Evolutionary conservation across 2,113 vertebrate species (phyloP), one percentile per base, ranked within the genome.

Genomic region (Stegastes partitus): DNA sequence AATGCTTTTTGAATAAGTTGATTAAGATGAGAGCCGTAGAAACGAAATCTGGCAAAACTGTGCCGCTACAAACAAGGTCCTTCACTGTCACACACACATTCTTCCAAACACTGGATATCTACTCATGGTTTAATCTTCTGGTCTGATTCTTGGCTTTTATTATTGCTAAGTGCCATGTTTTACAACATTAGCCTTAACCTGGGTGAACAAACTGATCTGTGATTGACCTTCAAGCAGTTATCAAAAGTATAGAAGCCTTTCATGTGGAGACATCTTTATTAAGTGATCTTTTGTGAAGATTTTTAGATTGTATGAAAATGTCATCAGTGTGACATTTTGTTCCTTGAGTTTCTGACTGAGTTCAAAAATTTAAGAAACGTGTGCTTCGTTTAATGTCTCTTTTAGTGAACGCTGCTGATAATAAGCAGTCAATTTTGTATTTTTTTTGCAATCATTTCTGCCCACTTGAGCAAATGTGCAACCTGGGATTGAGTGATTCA

Each of bases 1-100:
- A 69, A 57, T 45, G 45, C 25, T n/a, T 79, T 79, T 51, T 73
- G 53, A 73, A 70, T 57, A 70, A 70, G 61, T 31, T 64, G 31
- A 26, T 74, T 57, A 72, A 65, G 63, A 56, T 37, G 65, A 78
- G 19, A 7, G 8, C 45, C 6, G 25, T 9, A 34, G 68, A 64
- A 49, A 66, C 28, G 1, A 63, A 63, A 53, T 58, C 45, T 49
- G 16, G 15, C 22, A 42, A 45, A 76, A 67, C 53, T 61, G 54
- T 59, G 37, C 39, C 18, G 49, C 22, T 68, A 22, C 31, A 19
- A 73, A 75, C 45, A 76, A 75, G 28, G 53, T 55, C 58, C 15
- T 47, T 23, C 47, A n/a, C 37, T 74, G 28, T 28, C 25, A 53
- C 22, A 26, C 39, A 44, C 10, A 53, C 15, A 34, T 44, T 69